Base-by-base conservation (phyloP, 2,113 vertebrate genomes). In the Origma solitaria region DNA sequence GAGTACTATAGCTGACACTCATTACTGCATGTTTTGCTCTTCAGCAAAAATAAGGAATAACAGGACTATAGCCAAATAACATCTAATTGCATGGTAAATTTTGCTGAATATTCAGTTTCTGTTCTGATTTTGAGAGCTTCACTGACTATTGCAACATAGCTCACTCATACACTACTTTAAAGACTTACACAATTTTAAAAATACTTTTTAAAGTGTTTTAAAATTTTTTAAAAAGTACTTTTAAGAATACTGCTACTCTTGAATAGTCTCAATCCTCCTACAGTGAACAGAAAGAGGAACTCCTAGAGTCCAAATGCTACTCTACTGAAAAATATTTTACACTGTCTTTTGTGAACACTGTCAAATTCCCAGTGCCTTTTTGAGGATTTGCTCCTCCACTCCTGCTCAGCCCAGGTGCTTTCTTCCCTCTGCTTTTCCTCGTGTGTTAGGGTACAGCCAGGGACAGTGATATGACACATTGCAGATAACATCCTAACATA, bases 401-500 rank as follows among this genome's bases (percentile, higher is more conserved):
- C 10, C 44, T 62, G 30, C 90, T 93, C 64, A 80, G 35, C 24
- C 47, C 8, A 7, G 23, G 31, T 56, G 30, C 33, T 90, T 64
- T 24, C 35, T 70, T 91, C 13, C 1, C 20, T 17, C 15, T 82
- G 35, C 50, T 60, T 84, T 73, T 80, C 31, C 76, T 69, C 79
- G 6, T 82, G 49, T 57, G 0, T 86, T 60, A 88, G 82, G 94
- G 65, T 92, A 81, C 37, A 88, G 82, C 51, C 60, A 88, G 82
- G 72, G 90, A 93, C 90, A 86, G 72, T 0, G 6, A 84, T 88
- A 77, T 94, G 94, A 86, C 86, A 81, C 14, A 82, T 78, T 86
- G 76, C 83, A 96, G 95, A 97, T 95, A 96, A 94, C 88, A 96
- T 96, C 90, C 80, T 78, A 96, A 96, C 86, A 88, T 90, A 94